Evolutionary conservation across 2,888 invertebrate genomes (phyloP).

Genomic region (Nemoura dubitans): DNA sequence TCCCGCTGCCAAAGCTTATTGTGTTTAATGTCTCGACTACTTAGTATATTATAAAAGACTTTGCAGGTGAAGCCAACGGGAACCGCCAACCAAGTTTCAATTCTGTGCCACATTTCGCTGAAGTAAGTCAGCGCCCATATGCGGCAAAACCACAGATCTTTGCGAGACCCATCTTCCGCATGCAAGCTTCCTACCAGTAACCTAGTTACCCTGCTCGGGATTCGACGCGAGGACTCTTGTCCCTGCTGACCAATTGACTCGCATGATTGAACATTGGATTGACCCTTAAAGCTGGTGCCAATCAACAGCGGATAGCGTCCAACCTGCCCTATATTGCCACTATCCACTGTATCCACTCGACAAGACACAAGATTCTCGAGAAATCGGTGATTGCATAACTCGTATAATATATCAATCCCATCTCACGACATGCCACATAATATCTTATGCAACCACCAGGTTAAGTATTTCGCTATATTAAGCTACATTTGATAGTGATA

Average conservation of each 20-base stretch:
- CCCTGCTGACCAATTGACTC: neutral
- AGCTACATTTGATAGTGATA: neutral
- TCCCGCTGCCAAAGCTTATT: conserved; percentile 7
- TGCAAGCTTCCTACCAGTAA: neutral
- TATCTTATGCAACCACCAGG: neutral
- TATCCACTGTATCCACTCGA: neutral
- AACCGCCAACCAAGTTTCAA: neutral
- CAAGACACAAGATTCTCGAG: neutral
- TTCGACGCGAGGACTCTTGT: neutral
- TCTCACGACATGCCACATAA: neutral
- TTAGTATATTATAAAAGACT: neutral
- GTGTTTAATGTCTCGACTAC: neutral
- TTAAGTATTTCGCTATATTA: neutral
- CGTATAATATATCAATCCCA: neutral
- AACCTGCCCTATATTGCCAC: neutral
- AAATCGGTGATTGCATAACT: neutral
- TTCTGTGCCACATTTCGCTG: neutral
- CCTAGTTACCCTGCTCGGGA: neutral
- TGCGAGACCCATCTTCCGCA: neutral
- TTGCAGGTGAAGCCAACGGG: neutral
- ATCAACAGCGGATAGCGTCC: neutral
- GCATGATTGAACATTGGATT: neutral
- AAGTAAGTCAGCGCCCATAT: neutral
- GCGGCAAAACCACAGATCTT: neutral
- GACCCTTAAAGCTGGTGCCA: neutral